These are phyloP conservation scores for Bombus soroeensis DNA, from an alignment of 1,140 invertebrate species.

Conservation along the genomic window DNA sequence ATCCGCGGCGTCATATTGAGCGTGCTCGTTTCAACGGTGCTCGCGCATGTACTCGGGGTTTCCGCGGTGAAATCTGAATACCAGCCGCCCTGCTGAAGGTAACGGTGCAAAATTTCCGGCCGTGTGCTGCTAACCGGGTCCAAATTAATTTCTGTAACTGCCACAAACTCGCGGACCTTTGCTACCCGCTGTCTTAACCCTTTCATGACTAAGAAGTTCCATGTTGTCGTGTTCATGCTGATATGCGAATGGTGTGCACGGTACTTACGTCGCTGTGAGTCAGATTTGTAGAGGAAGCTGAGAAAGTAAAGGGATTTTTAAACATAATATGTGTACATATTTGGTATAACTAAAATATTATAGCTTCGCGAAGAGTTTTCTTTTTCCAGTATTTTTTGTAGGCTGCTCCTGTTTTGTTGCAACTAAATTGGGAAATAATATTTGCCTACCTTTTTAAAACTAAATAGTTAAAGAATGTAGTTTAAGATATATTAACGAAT, in stretches of 20 bases:
- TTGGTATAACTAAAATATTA: background rate
- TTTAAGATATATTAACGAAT: too few species aligned
- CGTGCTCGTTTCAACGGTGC: background rate
- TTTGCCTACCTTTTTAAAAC: too few species aligned
- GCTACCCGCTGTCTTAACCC: background rate
- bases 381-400: background rate
- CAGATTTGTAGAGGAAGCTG: background rate
- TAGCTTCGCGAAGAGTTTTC: background rate
- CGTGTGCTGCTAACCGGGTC: background rate
- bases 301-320: background rate
- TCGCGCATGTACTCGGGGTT: background rate
- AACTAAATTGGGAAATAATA: too few species aligned
- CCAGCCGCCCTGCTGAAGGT: background rate
- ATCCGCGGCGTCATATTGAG: background rate
- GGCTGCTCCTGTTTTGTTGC: too few species aligned
- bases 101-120: slow-evolving; percentile 3
- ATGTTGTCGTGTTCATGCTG: background rate
- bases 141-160: slow-evolving; percentile 33
- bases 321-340: background rate
- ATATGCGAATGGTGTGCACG: too few species aligned
- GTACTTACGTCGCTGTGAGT: background rate
- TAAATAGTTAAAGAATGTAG: too few species aligned
- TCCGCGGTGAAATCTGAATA: background rate
- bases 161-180: background rate
- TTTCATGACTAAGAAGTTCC: background rate